A percentile compares a stretch with the other conserved stretches of the same genome.
phyloP scores from a whole-genome alignment of 2,113 vertebrate genomes.

The Picathartes gymnocephalus region DNA sequence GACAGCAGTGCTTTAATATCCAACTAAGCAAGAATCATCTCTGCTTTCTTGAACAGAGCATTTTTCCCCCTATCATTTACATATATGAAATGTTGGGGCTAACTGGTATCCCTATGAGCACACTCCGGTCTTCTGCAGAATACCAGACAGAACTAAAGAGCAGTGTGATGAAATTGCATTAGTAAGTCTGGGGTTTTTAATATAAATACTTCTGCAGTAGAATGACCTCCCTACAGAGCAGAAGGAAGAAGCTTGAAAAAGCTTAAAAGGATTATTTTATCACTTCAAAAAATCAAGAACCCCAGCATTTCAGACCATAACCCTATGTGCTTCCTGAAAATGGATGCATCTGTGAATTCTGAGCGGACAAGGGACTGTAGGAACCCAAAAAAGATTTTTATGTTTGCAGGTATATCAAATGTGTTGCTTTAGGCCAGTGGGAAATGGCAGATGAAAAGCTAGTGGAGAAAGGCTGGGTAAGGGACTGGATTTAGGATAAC shows the following conservation, averaged over 20 bases:
- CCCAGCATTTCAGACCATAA: not conserved
- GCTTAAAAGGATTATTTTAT: not conserved
- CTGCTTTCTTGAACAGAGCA: not conserved
- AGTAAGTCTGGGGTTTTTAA: not conserved
- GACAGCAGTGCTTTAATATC: not conserved
- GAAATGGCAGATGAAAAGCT: not conserved
- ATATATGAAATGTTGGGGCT: not conserved
- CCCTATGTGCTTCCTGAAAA: not conserved
- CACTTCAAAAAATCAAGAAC: not conserved
- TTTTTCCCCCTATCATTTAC: not conserved
- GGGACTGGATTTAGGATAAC: not conserved
- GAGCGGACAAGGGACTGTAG: not conserved
- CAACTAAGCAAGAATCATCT: not conserved
- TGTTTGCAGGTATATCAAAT: not conserved
- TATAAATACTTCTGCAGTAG: not conserved
- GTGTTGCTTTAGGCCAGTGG: not conserved
- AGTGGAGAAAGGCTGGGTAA: not conserved
- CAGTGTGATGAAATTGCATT: not conserved
- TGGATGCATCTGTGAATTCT: not conserved
- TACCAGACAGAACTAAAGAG: not conserved
- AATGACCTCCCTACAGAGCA: not conserved
- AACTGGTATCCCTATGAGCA: not conserved
- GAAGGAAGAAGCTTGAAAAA: not conserved
- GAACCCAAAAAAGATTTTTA: not conserved
- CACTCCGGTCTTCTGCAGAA: not conserved